These are phyloP conservation scores for Falco columbarius DNA, from an alignment of 2,797 vertebrate genomes.

Conservation along the genomic window DNA sequence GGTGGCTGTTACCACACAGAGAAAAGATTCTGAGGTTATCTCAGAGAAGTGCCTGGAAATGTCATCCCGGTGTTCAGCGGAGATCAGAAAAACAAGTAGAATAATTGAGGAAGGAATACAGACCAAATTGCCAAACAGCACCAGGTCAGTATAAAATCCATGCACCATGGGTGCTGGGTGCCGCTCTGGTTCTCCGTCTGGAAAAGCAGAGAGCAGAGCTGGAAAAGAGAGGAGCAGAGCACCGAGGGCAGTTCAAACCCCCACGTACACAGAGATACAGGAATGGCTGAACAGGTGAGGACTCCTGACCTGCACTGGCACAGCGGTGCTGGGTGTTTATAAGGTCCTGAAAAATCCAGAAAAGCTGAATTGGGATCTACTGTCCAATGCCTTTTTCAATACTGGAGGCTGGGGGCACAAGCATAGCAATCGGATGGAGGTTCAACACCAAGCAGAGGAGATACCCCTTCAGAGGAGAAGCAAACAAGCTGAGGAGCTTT, in stretches of 20 bases:
- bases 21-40: slow-evolving; percentile 43
- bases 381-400: neutral
- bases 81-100: neutral
- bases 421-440: neutral
- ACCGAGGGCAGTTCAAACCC: neutral
- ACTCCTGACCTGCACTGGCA: neutral
- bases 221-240: neutral
- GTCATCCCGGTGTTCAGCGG: neutral
- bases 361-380: neutral
- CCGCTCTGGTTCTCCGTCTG: neutral
- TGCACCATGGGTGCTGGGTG: neutral
- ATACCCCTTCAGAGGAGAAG: neutral
- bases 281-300: neutral
- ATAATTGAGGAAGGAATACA: neutral
- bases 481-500: neutral
- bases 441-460: neutral
- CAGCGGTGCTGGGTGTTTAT: neutral
- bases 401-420: neutral
- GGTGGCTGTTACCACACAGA: neutral
- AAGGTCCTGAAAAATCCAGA: neutral
- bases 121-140: neutral
- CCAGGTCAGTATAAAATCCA: neutral
- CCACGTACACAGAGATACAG: neutral
- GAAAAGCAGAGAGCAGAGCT: neutral
- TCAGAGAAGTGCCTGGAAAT: slow-evolving; percentile 26